Base-by-base conservation (phyloP, 2,113 vertebrate species). In the Morone saxatilis region DNA sequence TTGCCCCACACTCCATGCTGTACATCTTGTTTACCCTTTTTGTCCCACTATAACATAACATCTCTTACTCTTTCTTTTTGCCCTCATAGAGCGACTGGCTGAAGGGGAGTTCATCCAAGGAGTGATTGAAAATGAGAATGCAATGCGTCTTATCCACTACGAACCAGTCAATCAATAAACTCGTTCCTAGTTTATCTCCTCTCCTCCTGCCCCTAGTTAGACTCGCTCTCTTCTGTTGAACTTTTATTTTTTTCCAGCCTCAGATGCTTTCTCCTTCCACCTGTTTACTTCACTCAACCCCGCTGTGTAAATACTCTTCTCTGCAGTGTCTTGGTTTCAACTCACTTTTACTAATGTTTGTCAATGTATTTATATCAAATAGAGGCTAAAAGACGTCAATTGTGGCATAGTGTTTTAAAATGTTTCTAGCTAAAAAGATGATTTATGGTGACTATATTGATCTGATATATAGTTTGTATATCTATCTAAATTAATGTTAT, bases 101-200 rank as follows among this genome's bases (percentile, higher is more conserved):
- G 96, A 97, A 86, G 96, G 95, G 38, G 96, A 97, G 86, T 97
- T 97, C 88, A 94, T 97, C 84, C 86, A 94, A 62, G 96, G 96
- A 36, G 93, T 97, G 78, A 95, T 93, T 68, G 95, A 96, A 76
- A 96, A 97, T 17, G 95, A 96, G 5, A 94, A 92, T 12, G 96
- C 96, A 5, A 95, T 97, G 92, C 92, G 91, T 80, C 95, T 97
- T 25, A 97, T 97, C 85, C 96, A 96, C 74, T 96, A 96, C 1
- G 93, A 94, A 79, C 95, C 95, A 4, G 14, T 83, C 3, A 92
- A 95, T 81, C 68, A 95, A 31, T 89, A 72, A 86, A 84, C 66
- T 57, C 13, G 14, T 48, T 41, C 40, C 13, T 12, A 0, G 25
- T 62, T 45, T 5, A 7, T 66, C 45, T 36, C 50, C 62, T 17